Conservation (phyloP, 2,113 vertebrate species). For the Oryzias javanicus region DNA sequence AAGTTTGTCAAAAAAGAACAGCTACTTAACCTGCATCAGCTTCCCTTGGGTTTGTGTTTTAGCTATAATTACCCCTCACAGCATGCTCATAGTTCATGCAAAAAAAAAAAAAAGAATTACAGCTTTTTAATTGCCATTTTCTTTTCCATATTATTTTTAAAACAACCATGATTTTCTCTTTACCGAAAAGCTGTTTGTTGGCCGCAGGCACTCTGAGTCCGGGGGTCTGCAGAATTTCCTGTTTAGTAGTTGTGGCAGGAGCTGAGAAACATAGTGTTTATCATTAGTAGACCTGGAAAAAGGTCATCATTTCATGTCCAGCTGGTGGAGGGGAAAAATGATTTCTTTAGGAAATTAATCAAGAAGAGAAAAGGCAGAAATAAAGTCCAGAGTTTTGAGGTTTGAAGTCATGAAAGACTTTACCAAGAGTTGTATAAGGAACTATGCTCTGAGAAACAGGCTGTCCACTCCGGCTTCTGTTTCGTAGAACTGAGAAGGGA, state of each 20-base stretch:
- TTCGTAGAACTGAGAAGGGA: conserved; percentile 59
- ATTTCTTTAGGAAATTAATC: conserved; percentile 13
- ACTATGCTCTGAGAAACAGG: conserved; percentile 24
- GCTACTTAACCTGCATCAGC: too few relatives aligned
- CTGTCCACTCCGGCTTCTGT: conserved; percentile 59
- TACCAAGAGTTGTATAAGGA: conserved; percentile 68
- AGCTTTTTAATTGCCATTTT: too few relatives aligned
- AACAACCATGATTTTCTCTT: conserved; percentile 39
- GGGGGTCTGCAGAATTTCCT: conserved; percentile 53
- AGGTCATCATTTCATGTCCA: conserved; percentile 6
- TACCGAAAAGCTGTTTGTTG: conserved; percentile 68
- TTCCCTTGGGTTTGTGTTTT: too few relatives aligned
- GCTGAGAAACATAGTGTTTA: conserved; percentile 68
- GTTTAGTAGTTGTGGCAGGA: conserved; percentile 60
- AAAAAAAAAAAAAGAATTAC: too few relatives aligned
- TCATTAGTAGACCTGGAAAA: conserved; percentile 48
- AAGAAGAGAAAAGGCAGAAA: conserved; percentile 19
- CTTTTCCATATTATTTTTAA: too few relatives aligned
- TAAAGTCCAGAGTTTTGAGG: conserved; percentile 8
- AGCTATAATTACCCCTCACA: too few relatives aligned
- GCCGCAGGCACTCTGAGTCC: conserved; percentile 48
- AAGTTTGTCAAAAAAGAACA: too few relatives aligned
- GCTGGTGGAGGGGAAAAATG: conserved; percentile 11
- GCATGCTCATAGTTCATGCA: too few relatives aligned
- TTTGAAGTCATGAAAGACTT: conserved; percentile 53